These are phyloP conservation scores for Calidris pygmaea DNA, from an alignment of 2,113 vertebrate species.

Conservation along the genomic window DNA sequence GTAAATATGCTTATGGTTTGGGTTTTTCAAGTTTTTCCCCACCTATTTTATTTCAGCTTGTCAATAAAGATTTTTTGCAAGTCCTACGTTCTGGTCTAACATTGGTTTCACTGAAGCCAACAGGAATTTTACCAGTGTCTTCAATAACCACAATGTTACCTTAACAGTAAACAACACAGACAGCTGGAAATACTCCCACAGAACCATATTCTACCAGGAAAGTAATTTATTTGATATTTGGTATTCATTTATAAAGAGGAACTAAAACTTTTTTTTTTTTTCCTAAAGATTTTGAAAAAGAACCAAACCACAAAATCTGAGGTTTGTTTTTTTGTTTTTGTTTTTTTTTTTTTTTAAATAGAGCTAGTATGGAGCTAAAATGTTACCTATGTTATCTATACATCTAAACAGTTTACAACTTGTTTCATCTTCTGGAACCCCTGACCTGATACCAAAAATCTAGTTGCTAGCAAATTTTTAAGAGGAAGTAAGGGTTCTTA, in stretches of 20 bases:
- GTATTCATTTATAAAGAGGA: conserved; percentile 7
- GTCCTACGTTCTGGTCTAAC: neutral
- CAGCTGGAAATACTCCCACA: neutral
- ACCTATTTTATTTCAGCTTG: neutral
- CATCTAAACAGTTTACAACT: neutral
- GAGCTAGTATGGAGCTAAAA: neutral
- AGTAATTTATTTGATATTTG: neutral
- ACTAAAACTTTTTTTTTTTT: neutral
- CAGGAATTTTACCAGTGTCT: neutral
- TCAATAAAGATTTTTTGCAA: neutral
- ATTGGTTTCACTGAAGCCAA: neutral
- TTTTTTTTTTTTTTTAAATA: neutral
- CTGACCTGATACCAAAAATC: neutral
- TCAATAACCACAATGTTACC: neutral
- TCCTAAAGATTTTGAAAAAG: neutral
- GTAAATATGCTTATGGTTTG: neutral
- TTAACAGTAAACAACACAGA: neutral
- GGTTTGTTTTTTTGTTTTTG: neutral
- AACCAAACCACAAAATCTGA: neutral
- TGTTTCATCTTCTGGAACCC: neutral
- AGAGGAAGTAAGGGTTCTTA: neutral
- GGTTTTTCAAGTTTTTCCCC: neutral
- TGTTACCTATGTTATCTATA: neutral
- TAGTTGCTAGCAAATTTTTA: neutral
- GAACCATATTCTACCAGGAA: neutral